A percentile compares a stretch with the other conserved stretches of the same genome.
These are phyloP conservation scores for Phoebastria nigripes DNA, from an alignment of 2,797 vertebrate genomes.

Conservation along the genomic window DNA sequence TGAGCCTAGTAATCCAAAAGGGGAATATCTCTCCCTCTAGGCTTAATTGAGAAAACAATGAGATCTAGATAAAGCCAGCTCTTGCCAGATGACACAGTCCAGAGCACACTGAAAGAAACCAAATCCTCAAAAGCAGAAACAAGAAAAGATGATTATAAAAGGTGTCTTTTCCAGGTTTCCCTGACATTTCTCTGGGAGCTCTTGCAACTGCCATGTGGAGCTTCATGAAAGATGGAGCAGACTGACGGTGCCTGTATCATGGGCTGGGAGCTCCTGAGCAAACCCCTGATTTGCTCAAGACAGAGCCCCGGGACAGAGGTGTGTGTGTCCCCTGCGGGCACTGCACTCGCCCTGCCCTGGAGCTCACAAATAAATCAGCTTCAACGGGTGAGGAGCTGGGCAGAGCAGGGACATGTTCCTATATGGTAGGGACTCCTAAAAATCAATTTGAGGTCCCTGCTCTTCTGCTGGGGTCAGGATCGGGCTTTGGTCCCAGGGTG, in stretches of 20 bases:
- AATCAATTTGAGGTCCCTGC: neutral
- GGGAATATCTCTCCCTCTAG: conserved; percentile 45
- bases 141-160: neutral
- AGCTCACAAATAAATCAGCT: neutral
- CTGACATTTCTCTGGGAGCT: neutral
- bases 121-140: conserved; percentile 7
- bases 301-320: neutral
- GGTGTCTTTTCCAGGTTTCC: neutral
- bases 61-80: conserved; percentile 21
- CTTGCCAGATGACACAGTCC: conserved; percentile 25
- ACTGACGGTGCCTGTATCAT: rapidly evolving
- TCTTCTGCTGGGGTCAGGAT: neutral
- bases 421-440: neutral
- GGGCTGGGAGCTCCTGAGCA: neutral
- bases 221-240: neutral
- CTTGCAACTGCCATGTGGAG: neutral
- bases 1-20: conserved; percentile 28
- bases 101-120: conserved; percentile 35
- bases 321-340: rapidly evolving
- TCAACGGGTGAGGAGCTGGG: neutral
- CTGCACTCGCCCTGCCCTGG: rapidly evolving
- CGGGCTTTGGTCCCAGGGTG: neutral
- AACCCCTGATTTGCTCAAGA: neutral
- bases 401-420: neutral
- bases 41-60: conserved; percentile 57